phyloP scores from a whole-genome alignment of 2,888 invertebrate genomes.

The Catocala fraxini region DNA sequence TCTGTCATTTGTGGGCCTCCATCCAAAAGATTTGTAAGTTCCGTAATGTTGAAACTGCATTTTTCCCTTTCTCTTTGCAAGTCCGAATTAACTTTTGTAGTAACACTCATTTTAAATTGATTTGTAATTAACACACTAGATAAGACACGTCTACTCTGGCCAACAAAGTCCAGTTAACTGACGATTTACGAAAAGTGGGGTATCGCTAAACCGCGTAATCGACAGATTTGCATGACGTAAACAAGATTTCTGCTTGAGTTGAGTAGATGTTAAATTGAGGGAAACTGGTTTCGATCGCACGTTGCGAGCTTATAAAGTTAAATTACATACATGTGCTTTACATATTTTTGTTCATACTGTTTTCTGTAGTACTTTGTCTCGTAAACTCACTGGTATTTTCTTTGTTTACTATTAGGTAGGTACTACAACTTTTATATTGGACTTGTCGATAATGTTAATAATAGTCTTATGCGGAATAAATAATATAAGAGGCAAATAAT shows the following conservation, averaged over 20 bases:
- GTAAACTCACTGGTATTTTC: no score
- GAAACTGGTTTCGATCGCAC: neutral
- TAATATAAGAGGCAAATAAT: no score
- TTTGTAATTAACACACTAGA: conserved; percentile 6
- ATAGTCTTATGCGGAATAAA: no score
- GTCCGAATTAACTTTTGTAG: conserved; percentile 89
- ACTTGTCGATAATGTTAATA: no score
- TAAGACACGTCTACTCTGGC: conserved; percentile 18
- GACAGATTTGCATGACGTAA: conserved; percentile 1
- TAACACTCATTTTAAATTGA: conserved; percentile 56
- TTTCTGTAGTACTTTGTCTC: no score
- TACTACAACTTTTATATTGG: no score
- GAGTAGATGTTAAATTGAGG: neutral
- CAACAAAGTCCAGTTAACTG: conserved; percentile 30
- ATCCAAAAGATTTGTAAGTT: conserved; percentile 93
- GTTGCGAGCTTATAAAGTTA: no score
- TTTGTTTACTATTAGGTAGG: no score
- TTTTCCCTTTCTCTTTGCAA: conserved; percentile 91
- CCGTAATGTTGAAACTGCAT: conserved; percentile 91
- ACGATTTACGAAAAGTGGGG: neutral
- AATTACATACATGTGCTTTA: no score
- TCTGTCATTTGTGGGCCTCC: conserved; percentile 92
- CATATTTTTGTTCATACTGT: no score
- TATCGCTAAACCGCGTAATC: neutral
- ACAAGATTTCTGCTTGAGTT: neutral